These are phyloP conservation scores for Abscondita cerata DNA, from an alignment of 2,888 invertebrate species.

Conservation along the genomic window DNA sequence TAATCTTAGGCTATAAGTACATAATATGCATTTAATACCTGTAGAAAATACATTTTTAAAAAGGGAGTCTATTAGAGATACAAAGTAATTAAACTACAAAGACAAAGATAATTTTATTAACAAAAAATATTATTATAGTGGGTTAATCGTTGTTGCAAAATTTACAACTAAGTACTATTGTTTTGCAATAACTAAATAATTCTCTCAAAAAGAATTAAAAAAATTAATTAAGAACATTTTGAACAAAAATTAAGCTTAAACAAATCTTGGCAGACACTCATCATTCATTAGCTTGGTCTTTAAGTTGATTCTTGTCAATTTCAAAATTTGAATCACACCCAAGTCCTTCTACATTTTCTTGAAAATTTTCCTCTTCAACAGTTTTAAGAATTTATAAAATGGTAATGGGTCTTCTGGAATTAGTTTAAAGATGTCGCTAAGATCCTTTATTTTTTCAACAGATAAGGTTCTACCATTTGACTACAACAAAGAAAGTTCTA, in stretches of 20 bases:
- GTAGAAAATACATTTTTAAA: conserved; percentile 8
- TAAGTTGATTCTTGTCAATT: conserved; percentile 7
- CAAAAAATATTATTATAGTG: neutral
- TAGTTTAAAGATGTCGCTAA: conserved; percentile 7
- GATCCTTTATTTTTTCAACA: conserved; percentile 11
- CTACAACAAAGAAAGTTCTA: conserved; percentile 9
- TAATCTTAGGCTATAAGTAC: no score
- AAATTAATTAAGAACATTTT: neutral
- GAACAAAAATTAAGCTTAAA: neutral
- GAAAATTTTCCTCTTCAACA: conserved; percentile 5
- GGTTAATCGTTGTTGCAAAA: no score
- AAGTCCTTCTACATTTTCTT: conserved; percentile 14
- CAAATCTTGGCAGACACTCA: neutral
- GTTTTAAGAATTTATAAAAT: conserved; percentile 3
- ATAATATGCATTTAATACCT: neutral
- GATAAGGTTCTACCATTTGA: conserved; percentile 12
- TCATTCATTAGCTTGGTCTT: conserved; percentile 1
- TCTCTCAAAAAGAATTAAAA: neutral
- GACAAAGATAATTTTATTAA: neutral
- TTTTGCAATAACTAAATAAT: conserved; percentile 9
- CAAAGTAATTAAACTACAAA: neutral
- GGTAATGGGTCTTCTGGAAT: conserved; percentile 10
- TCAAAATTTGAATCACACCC: conserved; percentile 7
- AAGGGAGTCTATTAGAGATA: neutral
- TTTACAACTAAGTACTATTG: no score